Evolutionary conservation across 2,888 invertebrate genomes (phyloP), one percentile per base, ranked within the genome.

Genomic region (Pristionchus japonicus): DNA sequence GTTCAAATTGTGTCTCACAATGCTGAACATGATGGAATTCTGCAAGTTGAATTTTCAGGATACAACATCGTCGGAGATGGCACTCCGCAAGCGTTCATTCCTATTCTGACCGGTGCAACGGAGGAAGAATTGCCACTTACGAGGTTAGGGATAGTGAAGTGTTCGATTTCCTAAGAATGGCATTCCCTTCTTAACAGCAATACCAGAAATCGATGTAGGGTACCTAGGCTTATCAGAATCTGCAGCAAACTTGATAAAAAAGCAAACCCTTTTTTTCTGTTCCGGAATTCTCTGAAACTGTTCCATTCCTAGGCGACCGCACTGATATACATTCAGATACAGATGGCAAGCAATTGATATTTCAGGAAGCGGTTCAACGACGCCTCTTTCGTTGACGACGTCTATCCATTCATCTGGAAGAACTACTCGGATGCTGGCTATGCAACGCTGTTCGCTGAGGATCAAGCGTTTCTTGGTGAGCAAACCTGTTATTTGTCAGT

Each of bases 361-460:
- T 74, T 74, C 67, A 88, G 95, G 93, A 82, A 94, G 93, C 9
- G 90, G 91, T 64, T 47, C 89, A 11, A 91, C 89, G 61, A 87
- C 0, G 94, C 94, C 0, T 90, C 86, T 49, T 88, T 90, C 23
- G 94, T 95, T 7, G 89, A 88, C 43, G 95, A 95, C 89, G 93
- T 91, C 13, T 93, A 93, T 90, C 95, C 95, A 9, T 95, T 95
- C 94, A 93, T 95, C 23, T 95, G 89, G 89, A 95, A 94, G 64
- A 91, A 94, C 34, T 94, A 94, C 86, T 92, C 93, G 82, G 74
- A 84, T 27, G 80, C 89, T 11, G 95, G 95, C 2, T 95, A 95
- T 89, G 94, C 94, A 2, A 95, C 95, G 1, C 93, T 94, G 84
- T 95, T 94, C 93, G 94, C 93, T 0, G 95, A 95, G 89, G 95